Evolutionary conservation across 1,140 invertebrate genomes (phyloP).

Genomic region (Coenobita brevimanus): DNA sequence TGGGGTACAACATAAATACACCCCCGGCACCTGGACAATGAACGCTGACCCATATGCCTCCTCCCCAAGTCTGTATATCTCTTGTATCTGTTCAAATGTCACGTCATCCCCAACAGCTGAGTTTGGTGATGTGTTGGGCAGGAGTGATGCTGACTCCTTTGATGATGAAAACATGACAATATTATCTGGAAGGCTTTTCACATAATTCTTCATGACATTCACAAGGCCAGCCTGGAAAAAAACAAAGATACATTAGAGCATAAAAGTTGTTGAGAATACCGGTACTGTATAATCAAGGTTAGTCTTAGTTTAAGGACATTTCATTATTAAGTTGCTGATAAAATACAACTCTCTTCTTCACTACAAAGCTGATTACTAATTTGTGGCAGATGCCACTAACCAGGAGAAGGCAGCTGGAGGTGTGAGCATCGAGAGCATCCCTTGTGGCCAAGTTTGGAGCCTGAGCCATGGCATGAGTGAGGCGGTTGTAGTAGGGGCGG

Average conservation of each 20-base stretch:
- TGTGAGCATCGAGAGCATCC: slow-evolving; percentile 55
- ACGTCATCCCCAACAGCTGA: slow-evolving; percentile 31
- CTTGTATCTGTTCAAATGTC: slow-evolving; percentile 54
- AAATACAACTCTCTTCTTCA: too few relatives aligned
- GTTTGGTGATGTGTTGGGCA: background rate
- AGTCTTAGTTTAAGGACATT: background rate
- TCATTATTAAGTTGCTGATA: too few relatives aligned
- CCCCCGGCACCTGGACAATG: slow-evolving; percentile 60
- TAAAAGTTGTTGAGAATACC: too few relatives aligned
- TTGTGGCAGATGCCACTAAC: too few relatives aligned
- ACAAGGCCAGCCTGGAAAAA: slow-evolving; percentile 60
- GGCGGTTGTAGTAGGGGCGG: slow-evolving; percentile 43
- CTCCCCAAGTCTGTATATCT: slow-evolving; percentile 63
- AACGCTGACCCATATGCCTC: slow-evolving; percentile 60
- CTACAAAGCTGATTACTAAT: too few relatives aligned
- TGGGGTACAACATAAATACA: slow-evolving; percentile 57
- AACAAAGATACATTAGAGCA: background rate
- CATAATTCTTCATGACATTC: slow-evolving; percentile 58
- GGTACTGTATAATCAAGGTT: too few relatives aligned
- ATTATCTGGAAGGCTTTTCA: slow-evolving; percentile 53
- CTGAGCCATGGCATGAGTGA: slow-evolving; percentile 51
- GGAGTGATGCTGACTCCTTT: background rate
- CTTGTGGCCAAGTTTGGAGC: slow-evolving; percentile 27
- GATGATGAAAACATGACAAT: slow-evolving; percentile 42
- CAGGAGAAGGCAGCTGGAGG: slow-evolving; percentile 40